Evolutionary conservation across 2,888 invertebrate genomes (phyloP).

Genomic region (Panzeria rudis): DNA sequence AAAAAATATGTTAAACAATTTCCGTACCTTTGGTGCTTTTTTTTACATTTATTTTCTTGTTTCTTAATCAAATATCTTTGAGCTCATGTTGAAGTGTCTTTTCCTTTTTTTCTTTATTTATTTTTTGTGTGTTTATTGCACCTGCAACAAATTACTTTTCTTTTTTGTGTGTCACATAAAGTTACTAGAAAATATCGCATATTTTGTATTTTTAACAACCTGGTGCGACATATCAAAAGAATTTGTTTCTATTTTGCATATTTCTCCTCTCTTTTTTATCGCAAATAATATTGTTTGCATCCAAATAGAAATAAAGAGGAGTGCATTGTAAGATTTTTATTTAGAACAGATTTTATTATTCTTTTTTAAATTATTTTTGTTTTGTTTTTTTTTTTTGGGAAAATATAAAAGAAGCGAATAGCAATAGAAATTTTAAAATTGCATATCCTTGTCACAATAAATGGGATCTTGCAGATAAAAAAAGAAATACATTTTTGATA

Average conservation of each 20-base stretch:
- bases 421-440: conserved; percentile 16
- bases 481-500: neutral
- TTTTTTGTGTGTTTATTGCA: conserved; percentile 41
- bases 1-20: conserved; percentile 56
- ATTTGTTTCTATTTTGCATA: conserved; percentile 17
- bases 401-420: conserved; percentile 4
- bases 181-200: conserved; percentile 33
- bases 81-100: conserved; percentile 42
- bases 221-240: conserved; percentile 50
- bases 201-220: conserved; percentile 47
- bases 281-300: conserved; percentile 33
- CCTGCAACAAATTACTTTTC: conserved; percentile 64
- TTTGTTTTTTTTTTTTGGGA: neutral
- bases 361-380: neutral
- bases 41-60: conserved; percentile 3
- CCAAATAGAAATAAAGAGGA: conserved; percentile 38
- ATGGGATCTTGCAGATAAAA: neutral
- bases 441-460: conserved; percentile 37
- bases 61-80: conserved; percentile 68
- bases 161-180: conserved; percentile 44
- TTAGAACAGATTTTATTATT: conserved; percentile 42
- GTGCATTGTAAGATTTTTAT: conserved; percentile 40
- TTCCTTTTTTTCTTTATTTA: neutral
- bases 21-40: conserved; percentile 26
- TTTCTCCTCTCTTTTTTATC: neutral